Evolutionary conservation across 2,113 vertebrate genomes (phyloP).

Genomic region (Passer montanus): DNA sequence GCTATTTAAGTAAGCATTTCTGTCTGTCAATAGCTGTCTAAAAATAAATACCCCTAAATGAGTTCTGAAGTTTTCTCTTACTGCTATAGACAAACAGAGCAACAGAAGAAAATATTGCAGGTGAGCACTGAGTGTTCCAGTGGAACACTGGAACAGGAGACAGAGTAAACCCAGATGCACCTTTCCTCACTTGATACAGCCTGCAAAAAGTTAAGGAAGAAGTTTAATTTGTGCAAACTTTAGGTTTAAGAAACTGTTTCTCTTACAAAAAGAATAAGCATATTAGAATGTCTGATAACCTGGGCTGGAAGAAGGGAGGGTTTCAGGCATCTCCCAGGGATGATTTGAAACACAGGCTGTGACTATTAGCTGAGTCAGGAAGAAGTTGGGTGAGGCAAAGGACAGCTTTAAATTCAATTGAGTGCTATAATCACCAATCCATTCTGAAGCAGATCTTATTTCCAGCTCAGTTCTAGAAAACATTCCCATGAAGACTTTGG

Average conservation of each 20-base stretch:
- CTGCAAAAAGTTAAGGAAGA: background rate
- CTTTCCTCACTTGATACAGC: background rate
- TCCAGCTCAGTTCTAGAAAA: background rate
- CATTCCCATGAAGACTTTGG: background rate
- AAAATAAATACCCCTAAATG: background rate
- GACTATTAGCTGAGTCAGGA: background rate
- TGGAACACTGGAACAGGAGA: background rate
- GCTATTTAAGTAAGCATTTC: background rate
- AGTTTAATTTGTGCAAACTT: background rate
- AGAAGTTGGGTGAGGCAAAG: background rate
- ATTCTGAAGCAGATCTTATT: background rate
- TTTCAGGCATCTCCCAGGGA: background rate
- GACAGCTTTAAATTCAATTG: background rate
- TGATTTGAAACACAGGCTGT: background rate
- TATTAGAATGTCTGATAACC: background rate
- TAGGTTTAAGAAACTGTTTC: background rate
- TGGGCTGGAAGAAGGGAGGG: background rate
- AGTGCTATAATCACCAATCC: background rate
- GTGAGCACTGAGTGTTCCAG: background rate
- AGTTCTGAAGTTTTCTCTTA: background rate
- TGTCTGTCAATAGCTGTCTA: background rate
- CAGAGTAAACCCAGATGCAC: background rate
- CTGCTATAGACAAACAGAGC: background rate
- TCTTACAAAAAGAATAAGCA: background rate
- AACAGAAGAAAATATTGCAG: background rate